Conservation (phyloP, 2,888 invertebrate genomes). For the Synanthedon myopaeformis region DNA sequence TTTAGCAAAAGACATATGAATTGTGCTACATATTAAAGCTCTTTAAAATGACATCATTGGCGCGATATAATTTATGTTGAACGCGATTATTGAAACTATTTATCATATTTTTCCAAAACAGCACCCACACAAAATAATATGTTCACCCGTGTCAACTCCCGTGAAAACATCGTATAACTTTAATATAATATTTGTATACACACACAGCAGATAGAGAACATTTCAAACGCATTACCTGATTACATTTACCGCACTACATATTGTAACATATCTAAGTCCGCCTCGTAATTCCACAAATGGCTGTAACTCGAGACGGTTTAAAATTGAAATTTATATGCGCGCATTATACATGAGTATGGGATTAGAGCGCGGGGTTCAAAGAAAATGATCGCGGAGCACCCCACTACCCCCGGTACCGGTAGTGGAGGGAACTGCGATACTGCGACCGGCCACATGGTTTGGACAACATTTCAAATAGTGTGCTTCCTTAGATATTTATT, state of each 20-base stretch:
- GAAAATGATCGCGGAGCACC: conserved; percentile 25
- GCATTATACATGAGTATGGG: conserved; percentile 59
- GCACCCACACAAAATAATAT: too few relatives aligned
- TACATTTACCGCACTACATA: conserved; percentile 14
- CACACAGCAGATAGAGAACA: conserved; percentile 5
- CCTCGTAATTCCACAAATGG: conserved; percentile 62
- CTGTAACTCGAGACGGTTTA: conserved; percentile 62
- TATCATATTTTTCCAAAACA: too few relatives aligned
- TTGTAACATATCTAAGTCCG: conserved; percentile 4
- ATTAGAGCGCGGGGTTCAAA: conserved; percentile 32
- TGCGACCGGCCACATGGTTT: too few relatives aligned
- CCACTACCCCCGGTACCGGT: not conserved
- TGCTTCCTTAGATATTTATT: too few relatives aligned
- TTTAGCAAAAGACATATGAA: too few relatives aligned
- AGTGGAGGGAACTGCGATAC: too few relatives aligned
- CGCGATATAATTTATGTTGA: too few relatives aligned
- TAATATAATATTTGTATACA: conserved; percentile 7
- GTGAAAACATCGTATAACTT: conserved; percentile 8
- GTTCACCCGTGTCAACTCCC: too few relatives aligned
- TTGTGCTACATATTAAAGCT: too few relatives aligned
- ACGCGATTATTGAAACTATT: too few relatives aligned
- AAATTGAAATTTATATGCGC: conserved; percentile 69
- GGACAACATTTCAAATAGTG: too few relatives aligned
- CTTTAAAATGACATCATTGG: too few relatives aligned
- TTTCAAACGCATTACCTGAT: conserved; percentile 48